Evolutionary conservation across 2,797 vertebrate genomes (phyloP), one percentile per base, ranked within the genome.

Genomic region (Sardinella longiceps): DNA sequence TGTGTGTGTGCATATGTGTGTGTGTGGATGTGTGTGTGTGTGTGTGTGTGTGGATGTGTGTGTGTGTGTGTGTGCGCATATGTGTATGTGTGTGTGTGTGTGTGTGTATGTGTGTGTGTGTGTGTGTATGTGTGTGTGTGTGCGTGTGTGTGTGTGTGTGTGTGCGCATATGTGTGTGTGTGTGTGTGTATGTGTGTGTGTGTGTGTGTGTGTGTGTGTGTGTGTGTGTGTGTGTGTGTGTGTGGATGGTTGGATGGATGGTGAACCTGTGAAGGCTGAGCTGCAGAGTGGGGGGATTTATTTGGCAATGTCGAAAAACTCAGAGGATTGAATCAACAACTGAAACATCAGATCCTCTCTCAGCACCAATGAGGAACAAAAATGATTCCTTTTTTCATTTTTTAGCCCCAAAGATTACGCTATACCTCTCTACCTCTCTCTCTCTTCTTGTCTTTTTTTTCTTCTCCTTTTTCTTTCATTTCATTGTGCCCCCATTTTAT

Each of bases 301-400:
- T 74, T 37, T 74, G 15, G 20, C 33, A 74, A 74, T 20, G 3
- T 3, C 1, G 51, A 33, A 18, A 6, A 7, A 37, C 63, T 70
- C 30, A 77, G 70, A 77, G 37, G 18, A 77, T 20, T 77, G 70
- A 77, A 77, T 18, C 70, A 77, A 77, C 39, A 77, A 77, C 70
- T 77, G 70, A 77, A 43, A 43, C 70, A 39, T 77, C 18, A 23
- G 15, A 77, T 77, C 70, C 70, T 77, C 33, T 77, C 33, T 77
- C 70, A 43, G 33, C 7, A 77, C 37, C 70, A 20, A 39, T 77
- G 20, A 20, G 37, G 33, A 37, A 74, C 33, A 37, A 23, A 77
- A 66, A 30, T 14, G 15, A 39, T 39, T 37, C 30, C 20, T 74
- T 39, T 37, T 33, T 20, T 74, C n/a, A n/a, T 74, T 70, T 63